Percentiles rank a stretch among this genome's conserved stretches.
Evolutionary conservation across 2,797 vertebrate species (phyloP).

Genomic region (Lagocephalus sceleratus): DNA sequence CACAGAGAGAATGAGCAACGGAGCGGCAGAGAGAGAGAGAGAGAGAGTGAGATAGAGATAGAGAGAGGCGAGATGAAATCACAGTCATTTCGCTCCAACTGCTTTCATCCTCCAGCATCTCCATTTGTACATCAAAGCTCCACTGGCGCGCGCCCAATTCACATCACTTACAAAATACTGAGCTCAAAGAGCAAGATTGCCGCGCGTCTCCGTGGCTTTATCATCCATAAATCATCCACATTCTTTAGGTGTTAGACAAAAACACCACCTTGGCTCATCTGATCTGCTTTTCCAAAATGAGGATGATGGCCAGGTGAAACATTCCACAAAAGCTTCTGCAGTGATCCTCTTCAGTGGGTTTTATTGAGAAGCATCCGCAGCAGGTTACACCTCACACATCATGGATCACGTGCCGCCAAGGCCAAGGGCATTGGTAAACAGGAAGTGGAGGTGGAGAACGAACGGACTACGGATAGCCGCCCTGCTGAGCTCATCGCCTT

Average conservation of each 20-base stretch:
- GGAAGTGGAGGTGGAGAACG: too few species aligned
- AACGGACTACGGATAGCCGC: too few species aligned
- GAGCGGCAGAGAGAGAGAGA: slow-evolving; percentile 47
- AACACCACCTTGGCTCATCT: too few species aligned
- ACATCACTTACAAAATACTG: slow-evolving; percentile 54
- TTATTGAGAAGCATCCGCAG: too few species aligned
- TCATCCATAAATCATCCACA: slow-evolving; percentile 29
- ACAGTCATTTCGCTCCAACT: slow-evolving; percentile 58
- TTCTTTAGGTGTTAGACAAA: slow-evolving; percentile 12
- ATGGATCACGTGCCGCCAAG: too few species aligned
- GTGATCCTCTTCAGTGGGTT: too few species aligned
- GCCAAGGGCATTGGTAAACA: too few species aligned
- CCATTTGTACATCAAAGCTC: slow-evolving; percentile 69
- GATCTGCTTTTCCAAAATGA: too few species aligned
- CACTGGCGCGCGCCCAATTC: slow-evolving; percentile 56
- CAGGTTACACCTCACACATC: too few species aligned
- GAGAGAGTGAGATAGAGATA: slow-evolving; percentile 23
- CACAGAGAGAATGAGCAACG: slow-evolving; percentile 43
- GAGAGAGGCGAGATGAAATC: slow-evolving; percentile 41
- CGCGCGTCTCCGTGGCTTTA: slow-evolving; percentile 40
- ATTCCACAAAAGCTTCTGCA: too few species aligned
- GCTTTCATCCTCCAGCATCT: slow-evolving; percentile 65
- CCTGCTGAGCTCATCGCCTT: too few species aligned
- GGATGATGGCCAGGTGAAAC: too few species aligned
- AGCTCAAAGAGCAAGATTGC: slow-evolving; percentile 51